Conservation (phyloP, 2,888 invertebrate species). For the Resseliella maxima region DNA sequence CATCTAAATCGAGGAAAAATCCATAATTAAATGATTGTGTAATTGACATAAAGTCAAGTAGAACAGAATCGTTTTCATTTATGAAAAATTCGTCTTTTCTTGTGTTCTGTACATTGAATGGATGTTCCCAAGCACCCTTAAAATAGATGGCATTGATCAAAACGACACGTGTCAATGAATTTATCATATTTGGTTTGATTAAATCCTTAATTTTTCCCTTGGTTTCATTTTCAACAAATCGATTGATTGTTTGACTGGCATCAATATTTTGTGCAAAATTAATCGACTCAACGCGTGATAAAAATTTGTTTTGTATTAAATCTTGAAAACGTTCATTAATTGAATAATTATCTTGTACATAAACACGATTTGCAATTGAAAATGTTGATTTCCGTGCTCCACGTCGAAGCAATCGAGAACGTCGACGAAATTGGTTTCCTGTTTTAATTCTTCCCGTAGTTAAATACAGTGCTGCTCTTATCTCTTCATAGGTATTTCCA, state of each 20-base stretch:
- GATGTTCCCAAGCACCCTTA: too few species aligned
- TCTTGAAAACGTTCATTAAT: slow-evolving; percentile 69
- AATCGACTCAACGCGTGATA: slow-evolving; percentile 61
- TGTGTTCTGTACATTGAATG: too few species aligned
- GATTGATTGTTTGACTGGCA: too few species aligned
- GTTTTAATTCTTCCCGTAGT: not conserved
- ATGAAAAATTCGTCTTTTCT: slow-evolving; percentile 64
- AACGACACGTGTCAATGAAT: not conserved
- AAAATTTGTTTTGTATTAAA: slow-evolving; percentile 72
- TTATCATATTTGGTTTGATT: not conserved
- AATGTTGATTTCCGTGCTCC: slow-evolving; percentile 62
- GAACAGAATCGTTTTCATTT: slow-evolving; percentile 68
- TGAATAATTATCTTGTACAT: slow-evolving; percentile 70
- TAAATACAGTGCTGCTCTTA: not conserved
- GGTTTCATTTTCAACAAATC: too few species aligned
- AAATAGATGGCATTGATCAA: too few species aligned
- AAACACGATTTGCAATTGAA: slow-evolving; percentile 79
- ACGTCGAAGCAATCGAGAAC: slow-evolving; percentile 58
- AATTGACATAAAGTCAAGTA: slow-evolving; percentile 76
- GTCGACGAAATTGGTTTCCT: not conserved
- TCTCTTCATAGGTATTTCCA: slow-evolving; percentile 63
- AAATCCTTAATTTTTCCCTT: too few species aligned
- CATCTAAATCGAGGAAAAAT: slow-evolving; percentile 65
- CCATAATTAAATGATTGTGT: slow-evolving; percentile 68
- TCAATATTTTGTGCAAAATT: too few species aligned